Base-by-base conservation (phyloP, 2,113 vertebrate species). In the Perca flavescens region DNA sequence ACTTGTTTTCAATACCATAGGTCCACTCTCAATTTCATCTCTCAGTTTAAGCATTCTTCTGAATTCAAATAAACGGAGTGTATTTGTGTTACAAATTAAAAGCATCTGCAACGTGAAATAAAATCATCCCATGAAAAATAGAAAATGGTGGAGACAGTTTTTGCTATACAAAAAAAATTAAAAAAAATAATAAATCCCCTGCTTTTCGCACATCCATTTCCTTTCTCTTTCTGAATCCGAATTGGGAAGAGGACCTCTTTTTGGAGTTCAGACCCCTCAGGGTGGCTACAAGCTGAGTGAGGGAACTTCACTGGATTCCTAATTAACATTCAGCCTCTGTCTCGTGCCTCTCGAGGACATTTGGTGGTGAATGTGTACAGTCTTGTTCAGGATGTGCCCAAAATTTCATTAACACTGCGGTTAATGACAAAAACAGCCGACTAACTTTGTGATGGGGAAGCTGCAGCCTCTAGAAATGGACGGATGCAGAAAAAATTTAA, bases 241-340 rank as follows among this genome's bases (percentile, higher is more conserved):
- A 87, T 68, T 86, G 80, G 74, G 61, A 74, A 83, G 71, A 80
- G 71, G 86, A 81, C 72, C 80, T 79, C 46, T 79, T 82, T 91
- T 89, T 87, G 74, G 83, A 87, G 90, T 91, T 92, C 86, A 94
- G 77, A 81, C 83, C 92, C 92, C 93, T 92, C 86, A 86, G 89
- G 93, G 86, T 83, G 89, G 86, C 91, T 92, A 91, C 88, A 88
- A 89, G 89, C 89, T 91, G 89, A 91, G 92, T 63, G 54, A 82
- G 79, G 84, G 67, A 95, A 91, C 91, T 91, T 90, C 77, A 84
- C 84, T 73, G 67, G 86, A 91, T 93, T 92, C 86, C 88, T 91
- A 94, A 95, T 95, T 94, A 95, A 94, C 93, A 95, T 95, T 93
- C 91, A 91, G 86, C 84, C 86, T 88, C 89, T 53, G 84, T 93